A percentile compares a stretch with the other conserved stretches of the same genome.
phyloP scores from a whole-genome alignment of 2,888 invertebrate genomes.

The Limenitis camilla region DNA sequence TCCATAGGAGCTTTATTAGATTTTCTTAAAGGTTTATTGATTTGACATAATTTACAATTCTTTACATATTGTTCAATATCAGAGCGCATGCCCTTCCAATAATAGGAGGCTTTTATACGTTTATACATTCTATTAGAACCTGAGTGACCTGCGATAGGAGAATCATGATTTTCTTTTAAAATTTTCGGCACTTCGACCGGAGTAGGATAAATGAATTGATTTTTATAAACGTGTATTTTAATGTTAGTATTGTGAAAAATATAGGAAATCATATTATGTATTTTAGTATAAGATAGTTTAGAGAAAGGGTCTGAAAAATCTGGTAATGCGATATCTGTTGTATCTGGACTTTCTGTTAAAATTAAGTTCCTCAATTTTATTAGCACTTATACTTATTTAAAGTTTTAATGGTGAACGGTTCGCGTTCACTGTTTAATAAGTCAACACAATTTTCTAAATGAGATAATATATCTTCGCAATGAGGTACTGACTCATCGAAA shows the following conservation, averaged over 20 bases:
- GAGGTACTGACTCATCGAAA: not conserved
- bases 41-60: slow-evolving; percentile 18
- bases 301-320: slow-evolving; percentile 11
- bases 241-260: too few species aligned
- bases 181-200: slow-evolving; percentile 22
- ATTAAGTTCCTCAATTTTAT: slow-evolving; percentile 18
- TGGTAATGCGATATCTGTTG: not conserved
- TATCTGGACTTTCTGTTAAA: slow-evolving; percentile 25
- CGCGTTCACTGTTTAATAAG: not conserved
- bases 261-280: too few species aligned
- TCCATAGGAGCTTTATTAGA: too few species aligned
- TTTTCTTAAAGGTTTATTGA: too few species aligned
- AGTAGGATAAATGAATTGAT: slow-evolving; percentile 23
- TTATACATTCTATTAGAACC: slow-evolving; percentile 23
- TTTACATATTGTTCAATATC: slow-evolving; percentile 28
- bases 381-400: not conserved
- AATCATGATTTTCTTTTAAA: slow-evolving; percentile 26
- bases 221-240: slow-evolving; percentile 21
- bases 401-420: not conserved
- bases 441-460: not conserved
- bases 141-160: slow-evolving; percentile 26
- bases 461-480: slow-evolving; percentile 1
- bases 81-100: slow-evolving; percentile 25
- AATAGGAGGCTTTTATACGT: slow-evolving; percentile 21
- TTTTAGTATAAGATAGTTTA: too few species aligned